Conservation (phyloP, 2,113 vertebrate species). For the Clarias magur region DNA sequence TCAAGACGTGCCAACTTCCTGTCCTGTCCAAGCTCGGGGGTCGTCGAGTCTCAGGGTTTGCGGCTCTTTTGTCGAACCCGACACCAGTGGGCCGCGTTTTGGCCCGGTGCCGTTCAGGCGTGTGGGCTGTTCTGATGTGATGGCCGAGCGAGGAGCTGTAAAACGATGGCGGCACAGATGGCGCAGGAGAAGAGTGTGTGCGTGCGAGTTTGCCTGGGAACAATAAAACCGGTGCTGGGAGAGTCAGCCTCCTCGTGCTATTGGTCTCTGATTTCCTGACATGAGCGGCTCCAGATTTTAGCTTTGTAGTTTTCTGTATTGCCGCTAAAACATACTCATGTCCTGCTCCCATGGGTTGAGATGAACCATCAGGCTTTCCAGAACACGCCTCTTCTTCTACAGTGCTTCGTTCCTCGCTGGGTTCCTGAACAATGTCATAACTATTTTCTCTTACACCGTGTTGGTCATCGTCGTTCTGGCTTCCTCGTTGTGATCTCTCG, state of each 20-base stretch:
- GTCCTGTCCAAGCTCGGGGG: not conserved
- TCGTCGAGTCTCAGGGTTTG: not conserved
- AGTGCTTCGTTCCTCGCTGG: not conserved
- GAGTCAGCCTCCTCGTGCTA: not conserved
- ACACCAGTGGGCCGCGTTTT: not conserved
- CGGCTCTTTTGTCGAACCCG: not conserved
- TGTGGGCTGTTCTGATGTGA: constrained; percentile 23
- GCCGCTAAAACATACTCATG: not conserved
- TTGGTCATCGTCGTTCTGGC: not conserved
- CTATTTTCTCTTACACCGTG: not conserved
- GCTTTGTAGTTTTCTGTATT: not conserved
- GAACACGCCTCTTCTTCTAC: not conserved
- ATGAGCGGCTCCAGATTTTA: not conserved
- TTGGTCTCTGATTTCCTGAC: not conserved
- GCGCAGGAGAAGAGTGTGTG: not conserved
- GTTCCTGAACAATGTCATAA: not conserved
- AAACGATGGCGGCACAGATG: constrained; percentile 15
- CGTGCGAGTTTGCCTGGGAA: not conserved
- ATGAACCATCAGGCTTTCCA: not conserved
- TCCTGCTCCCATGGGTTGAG: not conserved
- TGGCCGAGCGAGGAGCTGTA: constrained; percentile 32
- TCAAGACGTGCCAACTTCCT: constrained; percentile 13
- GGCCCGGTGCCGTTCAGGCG: not conserved
- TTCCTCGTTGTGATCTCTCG: not conserved
- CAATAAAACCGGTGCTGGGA: not conserved